Base-by-base conservation (phyloP, 1,140 invertebrate species). In the Dolichoris vasculosae region DNA sequence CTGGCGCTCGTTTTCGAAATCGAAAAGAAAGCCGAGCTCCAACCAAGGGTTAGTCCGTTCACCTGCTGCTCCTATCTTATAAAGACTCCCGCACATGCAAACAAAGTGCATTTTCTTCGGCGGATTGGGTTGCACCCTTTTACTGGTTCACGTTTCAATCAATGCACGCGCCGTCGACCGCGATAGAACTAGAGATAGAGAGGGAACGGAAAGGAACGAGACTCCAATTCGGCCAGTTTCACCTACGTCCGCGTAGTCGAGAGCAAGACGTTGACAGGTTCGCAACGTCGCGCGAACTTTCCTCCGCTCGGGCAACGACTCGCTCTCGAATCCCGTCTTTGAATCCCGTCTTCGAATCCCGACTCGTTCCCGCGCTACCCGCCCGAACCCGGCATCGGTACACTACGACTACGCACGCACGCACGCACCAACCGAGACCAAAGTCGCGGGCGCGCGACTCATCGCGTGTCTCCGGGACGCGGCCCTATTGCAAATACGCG, bases 141-240 rank as follows among this genome's bases (percentile, higher is more conserved):
- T 88, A 90, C 88, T 92, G 90, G 91, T 91, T 93, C 90, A 90
- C 87, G 86, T 93, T 93, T 92, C 93, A 93, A 93, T 93, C 92
- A 92, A 93, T 93, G 92, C 86, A 87, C 82, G 82, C 88, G 55
- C 59, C 82, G 82, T 46, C 64, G 43, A 63, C 11, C 71, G 71
- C 71, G 71, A 75, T 75, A 46, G 43, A 75, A 32, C 71, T 43
- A 46, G 43, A 76, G 75, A 26, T 51, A 48, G 26, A 48, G 73
- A 76, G 35, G 20, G 43, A 48, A 43, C 9, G 64, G 0, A 35
- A 84, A 86, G 69, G 82, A 78, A 63, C 69, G 46, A n/a, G 71
- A 43, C 69, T 75, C 15, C 51, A 69, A 46, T 38, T 76, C 46
- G 82, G 55, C 82, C 63, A 76, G 82, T 63, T 46, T 59, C 63